These are phyloP conservation scores for Coranthus polyacanthus DNA, from an alignment of 2,797 vertebrate species.

Conservation along the genomic window DNA sequence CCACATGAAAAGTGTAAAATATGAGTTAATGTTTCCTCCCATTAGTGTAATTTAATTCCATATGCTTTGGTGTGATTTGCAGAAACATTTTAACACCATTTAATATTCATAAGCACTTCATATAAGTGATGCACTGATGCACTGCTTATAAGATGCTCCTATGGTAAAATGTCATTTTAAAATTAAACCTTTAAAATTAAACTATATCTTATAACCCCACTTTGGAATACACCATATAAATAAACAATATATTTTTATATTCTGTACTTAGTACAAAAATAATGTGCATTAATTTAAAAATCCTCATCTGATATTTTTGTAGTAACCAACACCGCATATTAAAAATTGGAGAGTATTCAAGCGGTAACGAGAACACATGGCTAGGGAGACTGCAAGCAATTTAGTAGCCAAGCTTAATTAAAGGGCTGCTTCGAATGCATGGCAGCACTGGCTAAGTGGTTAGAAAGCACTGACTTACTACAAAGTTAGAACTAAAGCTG, in stretches of 20 bases:
- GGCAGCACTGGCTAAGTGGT: slow-evolving; percentile 5
- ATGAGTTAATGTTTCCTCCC: slow-evolving; percentile 11
- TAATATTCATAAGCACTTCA: neutral
- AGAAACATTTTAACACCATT: neutral
- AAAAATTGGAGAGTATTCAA: slow-evolving; percentile 45
- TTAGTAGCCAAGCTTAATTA: slow-evolving; percentile 60
- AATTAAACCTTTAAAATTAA: neutral
- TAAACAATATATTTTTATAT: neutral
- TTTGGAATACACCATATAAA: neutral
- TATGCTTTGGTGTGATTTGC: neutral
- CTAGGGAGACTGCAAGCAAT: slow-evolving; percentile 37
- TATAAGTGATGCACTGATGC: no score
- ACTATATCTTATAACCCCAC: neutral
- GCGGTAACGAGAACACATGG: slow-evolving; percentile 48
- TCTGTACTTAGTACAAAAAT: neutral
- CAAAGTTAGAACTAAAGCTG: slow-evolving; percentile 30
- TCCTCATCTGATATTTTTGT: slow-evolving; percentile 31
- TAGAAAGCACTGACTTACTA: slow-evolving; percentile 19
- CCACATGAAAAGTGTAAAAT: slow-evolving; percentile 12
- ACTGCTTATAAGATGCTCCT: no score
- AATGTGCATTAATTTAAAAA: slow-evolving; percentile 8
- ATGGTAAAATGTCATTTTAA: no score
- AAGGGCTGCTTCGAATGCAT: slow-evolving; percentile 30
- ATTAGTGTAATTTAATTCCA: neutral
- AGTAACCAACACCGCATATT: slow-evolving; percentile 28